These are phyloP conservation scores for Callospermophilus lateralis DNA, from an alignment of 2,113 vertebrate genomes.

Conservation along the genomic window DNA sequence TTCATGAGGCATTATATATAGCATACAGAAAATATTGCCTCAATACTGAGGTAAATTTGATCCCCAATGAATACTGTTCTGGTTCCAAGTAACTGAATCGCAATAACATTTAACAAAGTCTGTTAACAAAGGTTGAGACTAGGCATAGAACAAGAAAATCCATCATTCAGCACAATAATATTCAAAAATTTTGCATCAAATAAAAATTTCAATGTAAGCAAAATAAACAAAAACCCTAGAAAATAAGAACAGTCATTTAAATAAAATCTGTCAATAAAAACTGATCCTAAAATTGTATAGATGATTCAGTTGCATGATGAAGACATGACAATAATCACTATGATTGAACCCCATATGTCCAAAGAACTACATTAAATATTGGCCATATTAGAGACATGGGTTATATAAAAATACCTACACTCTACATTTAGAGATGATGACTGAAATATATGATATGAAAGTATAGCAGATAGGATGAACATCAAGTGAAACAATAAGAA, in stretches of 20 bases:
- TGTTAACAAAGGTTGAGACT: not conserved
- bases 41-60: not conserved
- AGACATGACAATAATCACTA: not conserved
- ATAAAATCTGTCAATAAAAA: not conserved
- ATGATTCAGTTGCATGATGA: not conserved
- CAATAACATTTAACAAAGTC: not conserved
- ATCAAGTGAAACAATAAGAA: not conserved
- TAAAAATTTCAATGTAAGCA: not conserved
- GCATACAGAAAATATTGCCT: not conserved
- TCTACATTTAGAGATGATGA: not conserved
- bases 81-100: not conserved
- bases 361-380: not conserved
- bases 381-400: not conserved
- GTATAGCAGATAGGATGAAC: not conserved
- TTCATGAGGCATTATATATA: not conserved
- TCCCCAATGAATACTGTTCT: not conserved
- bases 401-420: no score
- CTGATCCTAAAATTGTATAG: not conserved
- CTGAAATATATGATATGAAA: not conserved
- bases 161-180: not conserved
- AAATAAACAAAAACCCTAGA: not conserved
- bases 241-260: not conserved
- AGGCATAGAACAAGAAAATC: not conserved
- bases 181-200: not conserved
- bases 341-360: not conserved